A percentile compares a stretch with the other conserved stretches of the same genome.
Evolutionary conservation across 2,797 vertebrate genomes (phyloP).

Genomic region (Chaetophractus vellerosus): DNA sequence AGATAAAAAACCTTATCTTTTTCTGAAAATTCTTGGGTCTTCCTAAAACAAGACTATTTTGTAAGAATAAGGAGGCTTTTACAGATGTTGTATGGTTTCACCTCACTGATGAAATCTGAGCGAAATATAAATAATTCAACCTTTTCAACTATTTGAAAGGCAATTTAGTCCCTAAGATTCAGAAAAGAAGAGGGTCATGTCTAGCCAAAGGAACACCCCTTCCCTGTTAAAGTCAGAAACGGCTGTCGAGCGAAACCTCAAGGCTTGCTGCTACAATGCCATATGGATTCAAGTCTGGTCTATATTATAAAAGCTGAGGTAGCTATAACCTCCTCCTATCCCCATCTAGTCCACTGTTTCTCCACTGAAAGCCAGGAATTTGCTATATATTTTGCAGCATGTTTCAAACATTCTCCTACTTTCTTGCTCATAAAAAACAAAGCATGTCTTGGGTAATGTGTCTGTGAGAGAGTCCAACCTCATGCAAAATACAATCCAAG

Average conservation of each 20-base stretch:
- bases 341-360: neutral
- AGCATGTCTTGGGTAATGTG: neutral
- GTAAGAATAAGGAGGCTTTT: neutral
- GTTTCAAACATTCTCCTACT: conserved; percentile 29
- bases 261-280: neutral
- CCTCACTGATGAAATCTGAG: conserved; percentile 41
- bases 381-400: conserved; percentile 40
- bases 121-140: conserved; percentile 44
- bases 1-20: no score
- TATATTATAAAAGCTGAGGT: conserved; percentile 49
- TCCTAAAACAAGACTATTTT: conserved; percentile 40
- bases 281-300: conserved; percentile 43
- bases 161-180: neutral
- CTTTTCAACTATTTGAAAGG: conserved; percentile 55
- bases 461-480: neutral
- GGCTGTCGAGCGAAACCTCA: neutral
- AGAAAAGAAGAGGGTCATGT: conserved; percentile 32
- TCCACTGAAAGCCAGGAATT: conserved; percentile 71
- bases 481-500: neutral
- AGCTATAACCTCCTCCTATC: neutral
- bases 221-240: conserved; percentile 59
- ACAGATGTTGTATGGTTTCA: conserved; percentile 19
- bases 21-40: neutral
- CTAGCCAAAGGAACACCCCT: neutral
- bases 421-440: conserved; percentile 34